A percentile compares a stretch with the other conserved stretches of the same genome.
Conservation (phyloP, 2,888 invertebrate species). For the Spisula solida region DNA sequence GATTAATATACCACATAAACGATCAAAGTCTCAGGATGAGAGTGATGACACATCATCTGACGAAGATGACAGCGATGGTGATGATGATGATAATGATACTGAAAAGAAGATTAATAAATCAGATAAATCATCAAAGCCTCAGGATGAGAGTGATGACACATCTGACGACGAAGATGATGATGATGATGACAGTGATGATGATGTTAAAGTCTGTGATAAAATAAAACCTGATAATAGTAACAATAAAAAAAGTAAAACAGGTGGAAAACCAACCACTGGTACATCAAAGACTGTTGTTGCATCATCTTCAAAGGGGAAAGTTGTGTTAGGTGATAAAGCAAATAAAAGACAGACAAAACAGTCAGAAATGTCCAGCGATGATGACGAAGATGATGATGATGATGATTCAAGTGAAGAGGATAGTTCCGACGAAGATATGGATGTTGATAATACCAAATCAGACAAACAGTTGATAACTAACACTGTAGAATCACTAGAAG, state of each 20-base stretch:
- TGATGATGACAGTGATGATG: slow-evolving; percentile 86
- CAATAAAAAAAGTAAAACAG: neutral
- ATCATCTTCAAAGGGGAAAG: neutral
- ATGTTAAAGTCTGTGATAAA: slow-evolving; percentile 74
- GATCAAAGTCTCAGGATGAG: slow-evolving; percentile 71
- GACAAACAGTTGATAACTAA: slow-evolving; percentile 1
- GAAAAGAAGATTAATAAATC: neutral
- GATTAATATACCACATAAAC: neutral
- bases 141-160: slow-evolving; percentile 66
- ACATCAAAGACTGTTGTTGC: neutral
- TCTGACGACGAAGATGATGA: slow-evolving; percentile 58
- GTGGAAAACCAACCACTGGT: neutral
- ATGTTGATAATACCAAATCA: slow-evolving; percentile 8
- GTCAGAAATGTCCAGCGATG: slow-evolving; percentile 21
- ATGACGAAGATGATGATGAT: slow-evolving; percentile 23
- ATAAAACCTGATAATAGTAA: neutral
- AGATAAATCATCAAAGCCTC: slow-evolving; percentile 37
- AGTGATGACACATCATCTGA: neutral
- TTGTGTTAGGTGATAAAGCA: neutral
- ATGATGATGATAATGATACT: slow-evolving; percentile 12
- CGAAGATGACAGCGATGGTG: slow-evolving; percentile 20
- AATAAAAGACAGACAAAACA: neutral
- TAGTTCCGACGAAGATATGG: slow-evolving; percentile 40
- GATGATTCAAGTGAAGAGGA: slow-evolving; percentile 42
- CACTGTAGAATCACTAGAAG: slow-evolving; percentile 21